Evolutionary conservation across 2,888 invertebrate species (phyloP), one percentile per base, ranked within the genome.

Genomic region (Limulus polyphemus): DNA sequence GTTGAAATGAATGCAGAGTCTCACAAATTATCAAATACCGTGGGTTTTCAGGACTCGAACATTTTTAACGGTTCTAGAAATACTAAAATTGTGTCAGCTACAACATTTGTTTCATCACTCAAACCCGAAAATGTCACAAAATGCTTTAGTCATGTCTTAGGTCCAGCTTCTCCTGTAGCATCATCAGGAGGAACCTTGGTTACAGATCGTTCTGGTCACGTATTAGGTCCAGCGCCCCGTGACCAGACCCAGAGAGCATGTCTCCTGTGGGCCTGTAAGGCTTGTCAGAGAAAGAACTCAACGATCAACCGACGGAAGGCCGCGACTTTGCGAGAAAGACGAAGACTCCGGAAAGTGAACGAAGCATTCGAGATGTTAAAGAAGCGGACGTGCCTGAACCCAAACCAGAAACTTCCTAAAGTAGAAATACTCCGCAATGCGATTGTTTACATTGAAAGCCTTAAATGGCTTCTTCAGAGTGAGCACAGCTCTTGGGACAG

Each of bases 351-450:
- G 75, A 97, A 98, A 84, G 94, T 94, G 56, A 99, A 99, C 77
- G 98, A 99, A 77, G 98, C 98, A 0, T 99, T 98, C 76, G 98
- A 99, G 77, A 84, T 91, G 65, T 79, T 99, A 50, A 90, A 98
- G 74, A 82, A 90, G 72, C 80, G 97, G 60, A 94, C 98, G 0
- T 89, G 95, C 72, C 88, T 91, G 62, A 93, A 92, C 79, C 97
- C 97, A 1, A 94, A 91, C 74, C 98, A 98, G 72, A 81, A 98
- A 60, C 80, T 99, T 71, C 97, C 98, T 1, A 99, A 99, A 80
- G 88, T 99, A 67, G 98, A 99, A 78, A 98, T 99, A 69, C 81
- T 99, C 50, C 81, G 97, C 65, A 94, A 94, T 71, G 98, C 98
- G 52, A 99, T 99, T 74, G 69, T 67, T 49, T 69, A 69, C 60